Percentiles rank a stretch among this genome's conserved stretches.
These are phyloP conservation scores for Crocodylus rhombifer DNA, from an alignment of 2,797 vertebrate genomes.

Conservation along the genomic window DNA sequence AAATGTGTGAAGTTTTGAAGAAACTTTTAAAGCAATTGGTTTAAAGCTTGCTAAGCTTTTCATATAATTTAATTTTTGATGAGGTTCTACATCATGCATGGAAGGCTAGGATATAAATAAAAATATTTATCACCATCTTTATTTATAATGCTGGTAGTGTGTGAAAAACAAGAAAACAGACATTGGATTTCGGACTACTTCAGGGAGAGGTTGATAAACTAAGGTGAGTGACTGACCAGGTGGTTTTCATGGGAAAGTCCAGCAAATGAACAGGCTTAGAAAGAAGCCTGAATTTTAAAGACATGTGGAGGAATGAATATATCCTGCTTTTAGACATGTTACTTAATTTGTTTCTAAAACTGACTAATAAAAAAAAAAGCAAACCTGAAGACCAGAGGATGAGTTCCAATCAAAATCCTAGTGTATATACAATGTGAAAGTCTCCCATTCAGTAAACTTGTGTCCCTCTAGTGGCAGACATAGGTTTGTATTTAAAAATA, in stretches of 20 bases:
- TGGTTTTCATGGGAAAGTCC: neutral
- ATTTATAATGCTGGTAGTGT: neutral
- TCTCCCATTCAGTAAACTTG: neutral
- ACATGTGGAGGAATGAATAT: neutral
- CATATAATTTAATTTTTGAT: neutral
- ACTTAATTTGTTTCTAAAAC: neutral
- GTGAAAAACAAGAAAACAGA: neutral
- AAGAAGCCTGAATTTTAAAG: neutral
- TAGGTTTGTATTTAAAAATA: no score
- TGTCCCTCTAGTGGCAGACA: neutral
- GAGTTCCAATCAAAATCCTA: neutral
- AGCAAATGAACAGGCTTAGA: neutral
- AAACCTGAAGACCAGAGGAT: neutral
- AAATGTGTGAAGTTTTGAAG: neutral
- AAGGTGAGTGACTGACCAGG: neutral
- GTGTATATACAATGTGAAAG: neutral
- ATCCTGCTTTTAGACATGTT: neutral
- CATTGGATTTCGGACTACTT: neutral
- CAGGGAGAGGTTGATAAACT: neutral
- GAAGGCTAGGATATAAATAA: neutral
- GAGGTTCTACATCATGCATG: neutral
- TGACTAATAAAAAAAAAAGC: neutral
- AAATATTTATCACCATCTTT: conserved; percentile 16
- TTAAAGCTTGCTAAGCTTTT: neutral
- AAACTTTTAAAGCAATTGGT: neutral